These are phyloP conservation scores for Netelia melanura DNA, from an alignment of 2,888 invertebrate genomes.

Conservation along the genomic window DNA sequence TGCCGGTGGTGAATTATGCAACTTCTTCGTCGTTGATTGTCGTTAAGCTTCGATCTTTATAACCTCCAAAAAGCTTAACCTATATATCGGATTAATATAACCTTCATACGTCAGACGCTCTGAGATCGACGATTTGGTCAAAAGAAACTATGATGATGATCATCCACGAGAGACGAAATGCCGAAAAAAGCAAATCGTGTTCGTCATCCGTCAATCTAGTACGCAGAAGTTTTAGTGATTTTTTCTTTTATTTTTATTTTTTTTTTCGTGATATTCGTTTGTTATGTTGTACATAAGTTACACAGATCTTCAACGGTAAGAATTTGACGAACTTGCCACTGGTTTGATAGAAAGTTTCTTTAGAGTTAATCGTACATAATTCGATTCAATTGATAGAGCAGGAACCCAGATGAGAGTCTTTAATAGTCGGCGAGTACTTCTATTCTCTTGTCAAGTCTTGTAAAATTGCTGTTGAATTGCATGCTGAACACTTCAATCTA, in stretches of 20 bases:
- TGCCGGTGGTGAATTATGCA: conserved; percentile 72
- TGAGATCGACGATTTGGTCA: not conserved
- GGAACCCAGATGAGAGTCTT: too few relatives aligned
- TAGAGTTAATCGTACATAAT: not conserved
- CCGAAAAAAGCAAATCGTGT: not conserved
- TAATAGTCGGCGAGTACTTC: too few relatives aligned
- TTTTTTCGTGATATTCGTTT: conserved; percentile 48
- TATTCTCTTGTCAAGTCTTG: too few relatives aligned
- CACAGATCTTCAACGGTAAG: conserved; percentile 16
- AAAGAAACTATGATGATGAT: not conserved
- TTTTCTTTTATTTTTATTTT: conserved; percentile 21
- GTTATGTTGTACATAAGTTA: conserved; percentile 27
- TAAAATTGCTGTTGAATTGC: too few relatives aligned
- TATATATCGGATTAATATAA: conserved; percentile 77
- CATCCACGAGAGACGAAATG: not conserved
- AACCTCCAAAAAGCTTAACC: conserved; percentile 81
- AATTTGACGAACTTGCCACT: not conserved
- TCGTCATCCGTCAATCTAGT: not conserved
- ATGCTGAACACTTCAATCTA: too few relatives aligned
- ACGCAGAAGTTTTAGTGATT: not conserved
- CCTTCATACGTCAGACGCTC: conserved; percentile 78
- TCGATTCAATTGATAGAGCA: too few relatives aligned
- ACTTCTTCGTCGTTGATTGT: conserved; percentile 58
- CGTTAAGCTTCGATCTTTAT: conserved; percentile 69
- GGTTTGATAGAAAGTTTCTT: not conserved